Conservation (phyloP, 2,797 vertebrate genomes). For the Crocidura indochinensis region DNA sequence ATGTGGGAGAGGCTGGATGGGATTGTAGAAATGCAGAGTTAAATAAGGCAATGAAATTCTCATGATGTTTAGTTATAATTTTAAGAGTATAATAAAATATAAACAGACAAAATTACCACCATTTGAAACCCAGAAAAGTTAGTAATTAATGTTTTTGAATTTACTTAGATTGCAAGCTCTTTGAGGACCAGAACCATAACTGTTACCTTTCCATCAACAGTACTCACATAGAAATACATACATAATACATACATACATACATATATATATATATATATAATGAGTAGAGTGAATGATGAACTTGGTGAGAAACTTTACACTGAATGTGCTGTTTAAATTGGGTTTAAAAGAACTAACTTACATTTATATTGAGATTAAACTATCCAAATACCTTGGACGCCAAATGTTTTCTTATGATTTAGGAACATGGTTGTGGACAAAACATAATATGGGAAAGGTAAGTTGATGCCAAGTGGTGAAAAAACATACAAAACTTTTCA, state of each 20-base stretch:
- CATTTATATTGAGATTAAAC: not conserved
- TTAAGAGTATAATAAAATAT: not conserved
- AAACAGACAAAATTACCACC: not conserved
- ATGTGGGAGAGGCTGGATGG: not conserved
- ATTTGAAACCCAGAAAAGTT: not conserved
- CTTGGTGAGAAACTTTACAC: not conserved
- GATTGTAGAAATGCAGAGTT: not conserved
- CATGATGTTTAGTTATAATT: not conserved
- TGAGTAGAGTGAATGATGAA: not conserved
- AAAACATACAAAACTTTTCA: slow-evolving; percentile 1
- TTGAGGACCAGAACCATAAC: not conserved
- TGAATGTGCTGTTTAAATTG: not conserved
- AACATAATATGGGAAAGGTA: slow-evolving; percentile 13
- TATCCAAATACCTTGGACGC: not conserved
- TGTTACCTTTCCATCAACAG: not conserved
- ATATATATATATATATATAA: not conserved
- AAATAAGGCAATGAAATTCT: not conserved
- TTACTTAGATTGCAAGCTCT: not conserved
- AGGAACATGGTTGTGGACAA: not conserved
- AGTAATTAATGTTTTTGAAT: slow-evolving; percentile 1
- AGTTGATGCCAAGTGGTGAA: not conserved
- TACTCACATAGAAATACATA: not conserved
- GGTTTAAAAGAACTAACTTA: slow-evolving; percentile 28
- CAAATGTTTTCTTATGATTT: not conserved
- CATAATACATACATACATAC: not conserved